Evolutionary conservation across 2,888 invertebrate species (phyloP), one percentile per base, ranked within the genome.

Genomic region (Cataglyphis altisquamis): DNA sequence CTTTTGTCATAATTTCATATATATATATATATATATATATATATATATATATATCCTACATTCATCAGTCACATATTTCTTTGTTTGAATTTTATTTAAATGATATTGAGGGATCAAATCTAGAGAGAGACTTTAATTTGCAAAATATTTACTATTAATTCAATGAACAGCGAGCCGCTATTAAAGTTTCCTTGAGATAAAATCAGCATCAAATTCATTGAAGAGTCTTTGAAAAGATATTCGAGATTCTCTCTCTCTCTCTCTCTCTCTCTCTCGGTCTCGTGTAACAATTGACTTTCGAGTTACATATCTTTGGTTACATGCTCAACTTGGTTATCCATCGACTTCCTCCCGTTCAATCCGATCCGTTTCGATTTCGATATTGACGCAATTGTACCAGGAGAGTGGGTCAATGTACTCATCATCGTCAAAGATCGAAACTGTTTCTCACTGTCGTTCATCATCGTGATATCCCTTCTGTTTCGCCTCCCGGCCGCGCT

Each of bases 381-480:
- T 25, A 1, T 41, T 55, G 36, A 55, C 41, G 55, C 70, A 41
- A 63, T 62, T 60, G 78, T 45, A 64, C 60, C 57, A 67, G 39
- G 39, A 29, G 39, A 29, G 39, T 52, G 66, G 63, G 67, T 84
- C 85, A 62, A 68, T 63, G 18, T 78, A 74, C 48, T 74, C 63
- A 73, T 73, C 84, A 82, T 63, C 73, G 64, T 75, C 70, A 68
- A 81, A 68, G 70, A 86, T 85, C 82, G 85, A 86, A 87, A 86
- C 83, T 82, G 12, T 89, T 57, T 88, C 88, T 89, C 87, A 88
- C 90, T 88, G 88, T 73, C 48, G 52, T 74, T 86, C 74, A 83
- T 83, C 80, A 78, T 15, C 18, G 32, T 83, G 85, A 84, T 89
- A 90, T 25, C 12, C 25, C 89, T 91, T 87, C 89, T 87, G 86